These are phyloP conservation scores for Delichon dasypus DNA, from an alignment of 2,797 vertebrate genomes.

Conservation along the genomic window DNA sequence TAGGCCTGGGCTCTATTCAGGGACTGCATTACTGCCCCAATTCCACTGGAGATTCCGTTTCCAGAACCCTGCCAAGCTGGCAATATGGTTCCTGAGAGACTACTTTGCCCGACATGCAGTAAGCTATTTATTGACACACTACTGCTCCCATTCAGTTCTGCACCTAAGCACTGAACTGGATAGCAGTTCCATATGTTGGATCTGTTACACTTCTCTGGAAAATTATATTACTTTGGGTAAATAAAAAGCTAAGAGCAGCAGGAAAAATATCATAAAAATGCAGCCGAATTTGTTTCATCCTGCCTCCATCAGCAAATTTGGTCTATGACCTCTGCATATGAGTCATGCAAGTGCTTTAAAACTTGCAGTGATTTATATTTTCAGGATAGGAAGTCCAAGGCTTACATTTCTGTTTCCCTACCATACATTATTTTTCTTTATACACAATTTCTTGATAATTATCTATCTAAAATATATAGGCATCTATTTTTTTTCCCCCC, in stretches of 20 bases:
- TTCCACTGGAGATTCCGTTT: neutral
- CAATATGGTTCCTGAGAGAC: slow-evolving; percentile 34
- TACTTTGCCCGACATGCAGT: slow-evolving; percentile 10
- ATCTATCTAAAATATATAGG: slow-evolving; percentile 61
- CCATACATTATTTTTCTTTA: slow-evolving; percentile 58
- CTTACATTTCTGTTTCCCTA: slow-evolving; percentile 66
- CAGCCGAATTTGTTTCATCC: slow-evolving; percentile 66
- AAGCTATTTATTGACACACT: slow-evolving; percentile 56
- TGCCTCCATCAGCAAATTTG: slow-evolving; percentile 72
- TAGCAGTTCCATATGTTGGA: slow-evolving; percentile 61
- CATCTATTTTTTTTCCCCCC: slow-evolving; percentile 44
- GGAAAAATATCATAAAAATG: slow-evolving; percentile 70
- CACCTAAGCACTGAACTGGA: slow-evolving; percentile 60
- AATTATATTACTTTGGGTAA: slow-evolving; percentile 65
- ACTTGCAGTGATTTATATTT: slow-evolving; percentile 65
- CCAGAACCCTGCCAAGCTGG: slow-evolving; percentile 44
- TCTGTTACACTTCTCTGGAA: slow-evolving; percentile 61
- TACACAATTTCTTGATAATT: slow-evolving; percentile 63
- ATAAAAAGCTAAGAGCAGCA: slow-evolving; percentile 66
- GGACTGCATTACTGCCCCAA: neutral
- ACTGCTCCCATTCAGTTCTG: slow-evolving; percentile 34
- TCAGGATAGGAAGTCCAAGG: slow-evolving; percentile 67
- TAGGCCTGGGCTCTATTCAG: neutral
- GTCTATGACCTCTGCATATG: slow-evolving; percentile 66
- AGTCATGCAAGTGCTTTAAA: slow-evolving; percentile 67